Base-by-base conservation (phyloP, 2,797 vertebrate genomes). In the Spinus olivaceus region DNA sequence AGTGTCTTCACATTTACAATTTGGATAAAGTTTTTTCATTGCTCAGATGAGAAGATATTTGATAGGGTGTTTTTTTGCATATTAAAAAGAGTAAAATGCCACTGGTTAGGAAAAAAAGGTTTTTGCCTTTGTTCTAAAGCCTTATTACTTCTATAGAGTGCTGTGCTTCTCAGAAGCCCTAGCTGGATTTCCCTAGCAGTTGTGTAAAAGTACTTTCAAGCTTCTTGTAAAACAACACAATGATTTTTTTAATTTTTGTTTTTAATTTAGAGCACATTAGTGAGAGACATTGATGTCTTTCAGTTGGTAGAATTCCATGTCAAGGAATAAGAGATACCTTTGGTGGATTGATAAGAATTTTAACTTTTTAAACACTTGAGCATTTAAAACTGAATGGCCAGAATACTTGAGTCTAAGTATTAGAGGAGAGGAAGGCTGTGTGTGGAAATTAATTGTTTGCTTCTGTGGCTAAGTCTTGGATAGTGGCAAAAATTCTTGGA, bases 101-200 rank as follows among this genome's bases (percentile, higher is more conserved):
- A 25, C 18, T 64, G 11, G 2, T 21, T 65, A 69, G 64, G 10
- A 32, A 44, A 30, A 64, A 28, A 13, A 0, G 0, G 0, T 39
- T 15, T 37, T 47, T 74, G 60, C 7, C 4, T 67, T 41, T 66
- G 8, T 78, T 78, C 21, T 46, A 46, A 74, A 83, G 86, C 35
- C 5, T 60, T 39, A 46, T 47, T 51, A 9, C 56, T 84, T 87
- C 3, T 4, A 3, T 30, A 3, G 28, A 51, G 23, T 27, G 33
- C 14, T 8, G 7, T 46, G 2, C 4, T 39, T 77, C 23, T 67
- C 19, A 67, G 65, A 57, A 81, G 24, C 41, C 11, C 47, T 66
- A 14, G 14, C 12, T 86, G 24, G 28, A 54, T 37, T 49, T 78
- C 32, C 6, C 5, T 54, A 28, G 21, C 14, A 67, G 25, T 30